These are phyloP conservation scores for Miniopterus natalensis DNA, from an alignment of 2,113 vertebrate genomes.

Conservation along the genomic window DNA sequence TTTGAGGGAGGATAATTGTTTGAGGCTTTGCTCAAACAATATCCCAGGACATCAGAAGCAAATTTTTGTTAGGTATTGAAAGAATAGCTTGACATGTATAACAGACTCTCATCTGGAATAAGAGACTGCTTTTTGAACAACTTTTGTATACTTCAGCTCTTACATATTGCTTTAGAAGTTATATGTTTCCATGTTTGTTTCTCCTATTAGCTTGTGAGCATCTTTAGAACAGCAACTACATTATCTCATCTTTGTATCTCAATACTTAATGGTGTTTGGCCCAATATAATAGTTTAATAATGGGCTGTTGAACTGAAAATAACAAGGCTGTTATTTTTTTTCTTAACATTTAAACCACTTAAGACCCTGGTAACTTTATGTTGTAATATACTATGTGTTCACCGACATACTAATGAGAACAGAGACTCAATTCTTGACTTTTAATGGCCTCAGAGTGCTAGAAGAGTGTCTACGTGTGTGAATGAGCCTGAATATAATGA, in stretches of 20 bases:
- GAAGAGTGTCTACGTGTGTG: not conserved
- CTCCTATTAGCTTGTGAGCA: not conserved
- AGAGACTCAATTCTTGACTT: slow-evolving; percentile 32
- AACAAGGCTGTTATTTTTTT: not conserved
- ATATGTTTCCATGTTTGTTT: not conserved
- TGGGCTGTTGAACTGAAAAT: slow-evolving; percentile 39
- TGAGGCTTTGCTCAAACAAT: slow-evolving; percentile 19
- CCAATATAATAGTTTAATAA: not conserved
- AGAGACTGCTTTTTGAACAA: slow-evolving; percentile 17
- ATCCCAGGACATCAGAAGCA: not conserved
- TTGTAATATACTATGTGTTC: not conserved
- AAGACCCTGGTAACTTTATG: not conserved
- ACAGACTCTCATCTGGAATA: slow-evolving; percentile 12
- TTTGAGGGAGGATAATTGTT: not conserved
- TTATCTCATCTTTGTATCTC: slow-evolving; percentile 6
- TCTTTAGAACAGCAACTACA: not conserved
- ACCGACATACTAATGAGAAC: not conserved
- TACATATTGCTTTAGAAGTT: slow-evolving; percentile 34
- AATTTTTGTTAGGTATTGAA: not conserved
- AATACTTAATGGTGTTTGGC: not conserved
- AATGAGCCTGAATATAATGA: slow-evolving; percentile 35
- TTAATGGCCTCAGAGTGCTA: not conserved
- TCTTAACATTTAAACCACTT: slow-evolving; percentile 31
- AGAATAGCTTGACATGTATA: not conserved
- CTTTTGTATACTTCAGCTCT: not conserved